phyloP scores from a whole-genome alignment of 1,140 invertebrate species.

The Ridgeia piscesae region DNA sequence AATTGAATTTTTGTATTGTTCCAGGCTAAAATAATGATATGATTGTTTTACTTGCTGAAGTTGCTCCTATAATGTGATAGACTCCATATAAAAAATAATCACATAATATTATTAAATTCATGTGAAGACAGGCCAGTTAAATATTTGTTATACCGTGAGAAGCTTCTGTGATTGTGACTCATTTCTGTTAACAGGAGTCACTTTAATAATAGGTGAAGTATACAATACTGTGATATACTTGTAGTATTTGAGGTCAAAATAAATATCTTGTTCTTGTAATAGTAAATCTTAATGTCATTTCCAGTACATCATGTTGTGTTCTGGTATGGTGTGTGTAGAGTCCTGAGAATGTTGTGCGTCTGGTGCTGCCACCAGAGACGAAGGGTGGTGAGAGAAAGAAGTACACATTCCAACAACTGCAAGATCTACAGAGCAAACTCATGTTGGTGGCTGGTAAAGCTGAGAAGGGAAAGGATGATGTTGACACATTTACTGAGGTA shows the following conservation, averaged over 20 bases:
- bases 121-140: background rate
- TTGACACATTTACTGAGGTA: conserved; percentile 46
- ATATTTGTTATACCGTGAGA: background rate
- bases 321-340: background rate
- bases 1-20: no score
- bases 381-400: conserved; percentile 14
- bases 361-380: conserved; percentile 1
- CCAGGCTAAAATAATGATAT: no score
- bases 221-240: no score
- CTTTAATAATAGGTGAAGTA: no score
- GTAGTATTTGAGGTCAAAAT: no score
- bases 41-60: no score
- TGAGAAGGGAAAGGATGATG: conserved; percentile 42
- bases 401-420: conserved; percentile 38
- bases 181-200: no score
- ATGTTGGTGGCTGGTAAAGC: conserved; percentile 53
- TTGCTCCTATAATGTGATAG: background rate
- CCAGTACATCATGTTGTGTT: background rate
- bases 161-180: no score
- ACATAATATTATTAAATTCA: no score
- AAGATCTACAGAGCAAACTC: conserved; percentile 50
- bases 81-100: no score
- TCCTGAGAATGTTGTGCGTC: conserved; percentile 2
- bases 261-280: no score
- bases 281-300: no score